phyloP scores from a whole-genome alignment of 1,140 invertebrate species.

The Drosophila biarmipes region DNA sequence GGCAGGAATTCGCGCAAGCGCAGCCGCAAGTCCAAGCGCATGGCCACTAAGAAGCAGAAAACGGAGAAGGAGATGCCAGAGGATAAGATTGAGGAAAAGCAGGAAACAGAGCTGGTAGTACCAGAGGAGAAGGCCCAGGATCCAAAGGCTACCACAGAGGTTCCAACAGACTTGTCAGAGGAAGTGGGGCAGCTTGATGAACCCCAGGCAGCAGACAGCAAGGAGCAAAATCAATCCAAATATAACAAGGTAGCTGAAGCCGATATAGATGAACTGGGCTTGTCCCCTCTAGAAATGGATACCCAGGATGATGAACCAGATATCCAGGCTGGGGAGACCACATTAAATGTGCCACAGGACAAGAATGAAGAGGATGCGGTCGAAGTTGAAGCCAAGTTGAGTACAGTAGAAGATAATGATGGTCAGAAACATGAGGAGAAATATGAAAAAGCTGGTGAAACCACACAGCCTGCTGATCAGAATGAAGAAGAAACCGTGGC shows the following conservation, averaged over 20 bases:
- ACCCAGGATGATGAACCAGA: neutral
- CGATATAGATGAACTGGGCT: constrained; percentile 45
- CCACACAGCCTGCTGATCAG: neutral
- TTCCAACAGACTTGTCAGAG: neutral
- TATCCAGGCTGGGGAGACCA: neutral
- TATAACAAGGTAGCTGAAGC: neutral
- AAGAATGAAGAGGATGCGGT: neutral
- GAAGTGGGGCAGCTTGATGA: neutral
- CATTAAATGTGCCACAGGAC: neutral
- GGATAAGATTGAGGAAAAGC: neutral
- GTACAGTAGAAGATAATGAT: constrained; percentile 17
- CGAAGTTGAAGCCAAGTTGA: constrained; percentile 8
- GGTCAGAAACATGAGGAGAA: neutral
- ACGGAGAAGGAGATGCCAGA: neutral
- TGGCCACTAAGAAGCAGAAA: constrained; percentile 7
- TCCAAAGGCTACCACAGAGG: neutral
- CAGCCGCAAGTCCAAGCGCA: constrained; percentile 41
- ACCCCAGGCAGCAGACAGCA: no score
- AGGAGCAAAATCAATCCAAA: neutral
- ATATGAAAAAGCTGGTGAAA: neutral
- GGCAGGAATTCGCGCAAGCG: constrained; percentile 57
- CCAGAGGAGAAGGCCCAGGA: neutral
- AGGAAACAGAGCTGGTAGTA: neutral
- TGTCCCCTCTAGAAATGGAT: constrained; percentile 27
- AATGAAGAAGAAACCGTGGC: no score